phyloP scores from a whole-genome alignment of 2,888 invertebrate genomes.

The Polydrusus cervinus region DNA sequence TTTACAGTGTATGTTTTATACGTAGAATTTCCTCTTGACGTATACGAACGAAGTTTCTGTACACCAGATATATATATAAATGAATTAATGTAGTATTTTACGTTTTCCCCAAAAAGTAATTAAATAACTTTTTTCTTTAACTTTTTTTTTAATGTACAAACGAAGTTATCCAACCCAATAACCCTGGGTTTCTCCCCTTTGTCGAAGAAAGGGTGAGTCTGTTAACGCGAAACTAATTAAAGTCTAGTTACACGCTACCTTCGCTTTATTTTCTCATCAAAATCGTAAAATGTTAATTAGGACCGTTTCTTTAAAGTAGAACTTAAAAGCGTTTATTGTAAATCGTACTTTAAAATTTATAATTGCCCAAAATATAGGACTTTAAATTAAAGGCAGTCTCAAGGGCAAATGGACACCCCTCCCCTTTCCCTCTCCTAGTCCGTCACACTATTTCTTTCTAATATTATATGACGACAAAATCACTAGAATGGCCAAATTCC shows the following conservation, averaged over 20 bases:
- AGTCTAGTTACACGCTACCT: slow-evolving; percentile 52
- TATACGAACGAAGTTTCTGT: no score
- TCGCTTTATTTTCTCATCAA: slow-evolving; percentile 48
- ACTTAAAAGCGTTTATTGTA: slow-evolving; percentile 20
- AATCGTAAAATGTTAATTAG: slow-evolving; percentile 38
- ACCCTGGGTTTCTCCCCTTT: slow-evolving; percentile 22
- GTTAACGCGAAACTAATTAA: slow-evolving; percentile 52
- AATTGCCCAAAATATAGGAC: background rate
- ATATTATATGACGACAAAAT: no score
- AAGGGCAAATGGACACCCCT: no score
- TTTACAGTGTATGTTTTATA: no score
- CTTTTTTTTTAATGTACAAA: slow-evolving; percentile 14
- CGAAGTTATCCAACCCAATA: slow-evolving; percentile 32
- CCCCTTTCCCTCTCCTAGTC: no score
- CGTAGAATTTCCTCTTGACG: no score
- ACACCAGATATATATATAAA: no score
- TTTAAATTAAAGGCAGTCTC: background rate
- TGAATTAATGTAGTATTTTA: background rate
- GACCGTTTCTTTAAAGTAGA: slow-evolving; percentile 6
- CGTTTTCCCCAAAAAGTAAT: no score
- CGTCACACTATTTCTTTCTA: no score
- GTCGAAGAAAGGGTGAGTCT: slow-evolving; percentile 41
- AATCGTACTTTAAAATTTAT: slow-evolving; percentile 15
- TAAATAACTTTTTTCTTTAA: slow-evolving; percentile 1
- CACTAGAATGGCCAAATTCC: no score